A percentile compares a stretch with the other conserved stretches of the same genome.
Evolutionary conservation across 2,113 vertebrate species (phyloP).

Genomic region (Paratilapia polleni): DNA sequence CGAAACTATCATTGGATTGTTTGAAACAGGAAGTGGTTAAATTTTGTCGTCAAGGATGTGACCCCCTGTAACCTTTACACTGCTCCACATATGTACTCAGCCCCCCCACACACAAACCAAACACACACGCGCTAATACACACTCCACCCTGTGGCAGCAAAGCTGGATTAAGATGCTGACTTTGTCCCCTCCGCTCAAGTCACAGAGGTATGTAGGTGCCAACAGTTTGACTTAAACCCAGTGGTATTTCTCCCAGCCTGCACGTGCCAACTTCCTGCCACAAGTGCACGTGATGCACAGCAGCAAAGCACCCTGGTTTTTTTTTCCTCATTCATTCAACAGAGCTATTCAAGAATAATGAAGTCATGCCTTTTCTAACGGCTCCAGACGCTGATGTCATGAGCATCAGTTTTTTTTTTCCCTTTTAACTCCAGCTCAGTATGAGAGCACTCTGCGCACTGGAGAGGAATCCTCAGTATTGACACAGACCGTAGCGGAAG

Average conservation of each 20-base stretch:
- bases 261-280: constrained; percentile 75
- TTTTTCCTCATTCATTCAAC: constrained; percentile 64
- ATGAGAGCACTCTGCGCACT: constrained; percentile 12
- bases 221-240: constrained; percentile 57
- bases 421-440: constrained; percentile 55
- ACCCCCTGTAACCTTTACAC: constrained; percentile 2
- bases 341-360: constrained; percentile 72
- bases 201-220: constrained; percentile 46
- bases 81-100: not conserved
- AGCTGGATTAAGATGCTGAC: constrained; percentile 50
- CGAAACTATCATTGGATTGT: constrained; percentile 35
- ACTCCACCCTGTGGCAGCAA: constrained; percentile 29
- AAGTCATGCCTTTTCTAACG: constrained; percentile 73
- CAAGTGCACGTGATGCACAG: constrained; percentile 60
- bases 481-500: constrained; percentile 4
- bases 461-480: constrained; percentile 47
- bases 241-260: constrained; percentile 60
- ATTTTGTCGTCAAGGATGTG: constrained; percentile 39
- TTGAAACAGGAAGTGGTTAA: constrained; percentile 56
- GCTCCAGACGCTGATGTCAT: constrained; percentile 76
- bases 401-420: constrained; percentile 46
- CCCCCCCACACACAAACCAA: not conserved
- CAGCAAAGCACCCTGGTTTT: constrained; percentile 41
- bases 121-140: constrained; percentile 9
- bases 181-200: constrained; percentile 40